Base-by-base conservation (phyloP, 2,888 invertebrate species). In the Gymnoscelis rufifasciata region DNA sequence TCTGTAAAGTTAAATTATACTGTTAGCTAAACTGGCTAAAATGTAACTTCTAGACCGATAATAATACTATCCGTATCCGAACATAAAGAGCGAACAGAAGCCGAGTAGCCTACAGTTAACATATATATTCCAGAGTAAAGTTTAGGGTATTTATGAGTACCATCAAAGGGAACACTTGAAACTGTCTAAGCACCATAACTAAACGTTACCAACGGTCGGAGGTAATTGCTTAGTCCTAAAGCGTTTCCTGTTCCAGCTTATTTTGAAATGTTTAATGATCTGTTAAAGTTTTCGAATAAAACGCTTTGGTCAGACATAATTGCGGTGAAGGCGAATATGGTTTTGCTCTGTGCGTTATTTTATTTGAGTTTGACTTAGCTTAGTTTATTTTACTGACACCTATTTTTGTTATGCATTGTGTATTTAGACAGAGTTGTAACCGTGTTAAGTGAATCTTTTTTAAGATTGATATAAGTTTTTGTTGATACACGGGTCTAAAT, bases 121-220 rank as follows among this genome's bases (percentile, higher is more conserved):
- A 7, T 33, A 1, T 14, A 15, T n/a, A n/a, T 3, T 14, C 5
- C 8, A 6, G n/a, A 33, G 31, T 14, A 4, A 12, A 13, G 31
- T 13, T 14, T 8, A 1, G 1, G 8, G n/a, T 12, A 8, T 30
- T 13, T 30, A 13, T 31, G 31, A 3, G 12, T 7, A 31, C 14
- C 14, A 15, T 33, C 31, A 33, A 33, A 33, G 31, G 31, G 15
- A n/a, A 19, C 19, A 19, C 5, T 19, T 14, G n/a, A 14, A 15
- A 30, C 56, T 59, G 60, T 62, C 65, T 66, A 68, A 70, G 47
- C 54, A 58, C 69, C 64, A 62, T 60, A 38, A 33, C 65, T 62
- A 66, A 71, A 51, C 14, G 26, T 49, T 43, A 62, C 57, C 54
- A 54, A 61, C 43, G 60, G 51, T 54, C 51, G 56, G 38, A 37